phyloP scores from a whole-genome alignment of 2,113 vertebrate species.

The Corapipo altera region DNA sequence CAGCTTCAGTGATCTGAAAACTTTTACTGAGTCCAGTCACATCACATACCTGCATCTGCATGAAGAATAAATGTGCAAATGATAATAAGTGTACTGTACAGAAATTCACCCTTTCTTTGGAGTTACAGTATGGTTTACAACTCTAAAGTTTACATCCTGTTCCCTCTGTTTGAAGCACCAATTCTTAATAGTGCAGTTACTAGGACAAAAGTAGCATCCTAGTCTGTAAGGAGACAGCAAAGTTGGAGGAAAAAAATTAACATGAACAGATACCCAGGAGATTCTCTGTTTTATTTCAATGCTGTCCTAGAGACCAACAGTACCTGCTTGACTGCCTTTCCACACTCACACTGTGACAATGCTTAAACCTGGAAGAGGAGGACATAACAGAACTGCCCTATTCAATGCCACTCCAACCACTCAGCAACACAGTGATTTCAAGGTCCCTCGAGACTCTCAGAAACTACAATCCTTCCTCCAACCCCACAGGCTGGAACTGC shows the following conservation, averaged over 20 bases:
- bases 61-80: not conserved
- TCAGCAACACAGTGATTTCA: not conserved
- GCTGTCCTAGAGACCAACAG: not conserved
- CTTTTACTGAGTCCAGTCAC: not conserved
- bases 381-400: not conserved
- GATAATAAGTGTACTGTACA: not conserved
- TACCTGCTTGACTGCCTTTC: not conserved
- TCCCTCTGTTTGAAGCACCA: not conserved
- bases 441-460: not conserved
- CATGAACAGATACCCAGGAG: not conserved
- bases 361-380: not conserved
- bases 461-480: not conserved
- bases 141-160: not conserved
- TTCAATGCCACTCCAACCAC: not conserved
- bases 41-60: not conserved
- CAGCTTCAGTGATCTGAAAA: not conserved
- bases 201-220: not conserved
- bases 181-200: not conserved
- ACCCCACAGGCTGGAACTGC: not conserved
- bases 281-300: not conserved
- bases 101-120: not conserved
- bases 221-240: not conserved
- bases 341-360: not conserved
- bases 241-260: not conserved
- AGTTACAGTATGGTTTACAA: not conserved